Percentiles rank a stretch among this genome's conserved stretches.
Conservation (phyloP, 1,140 invertebrate species). For the Cydia strobilella region DNA sequence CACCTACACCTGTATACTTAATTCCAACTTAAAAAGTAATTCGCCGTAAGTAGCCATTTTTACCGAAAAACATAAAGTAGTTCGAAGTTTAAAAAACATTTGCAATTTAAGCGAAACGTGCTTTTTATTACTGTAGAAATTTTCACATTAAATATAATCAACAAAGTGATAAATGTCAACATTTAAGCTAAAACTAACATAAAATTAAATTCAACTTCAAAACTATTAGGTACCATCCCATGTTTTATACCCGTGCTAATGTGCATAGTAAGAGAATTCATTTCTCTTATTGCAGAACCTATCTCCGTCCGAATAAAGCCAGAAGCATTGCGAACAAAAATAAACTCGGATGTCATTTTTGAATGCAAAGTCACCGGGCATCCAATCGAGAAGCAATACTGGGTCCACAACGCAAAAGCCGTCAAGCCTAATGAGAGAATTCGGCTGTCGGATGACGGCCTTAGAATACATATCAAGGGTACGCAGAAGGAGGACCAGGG, state of each 20-base stretch:
- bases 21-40: background rate
- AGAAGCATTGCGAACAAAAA: slow-evolving; percentile 88
- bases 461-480: slow-evolving; percentile 83
- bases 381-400: slow-evolving; percentile 89
- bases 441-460: slow-evolving; percentile 79
- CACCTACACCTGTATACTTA: background rate
- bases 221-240: slow-evolving; percentile 1
- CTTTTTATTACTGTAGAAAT: background rate
- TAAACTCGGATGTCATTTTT: slow-evolving; percentile 90
- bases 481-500: slow-evolving; percentile 90
- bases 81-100: background rate
- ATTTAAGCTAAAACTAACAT: slow-evolving; percentile 30
- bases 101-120: background rate
- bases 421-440: slow-evolving; percentile 81
- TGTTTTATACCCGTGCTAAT: slow-evolving; percentile 8
- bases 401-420: slow-evolving; percentile 91
- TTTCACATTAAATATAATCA: background rate
- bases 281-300: slow-evolving; percentile 80
- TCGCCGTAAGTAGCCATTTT: background rate
- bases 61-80: background rate
- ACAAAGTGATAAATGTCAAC: background rate
- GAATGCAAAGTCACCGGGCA: slow-evolving; percentile 92
- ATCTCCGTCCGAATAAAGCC: slow-evolving; percentile 87
- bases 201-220: slow-evolving; percentile 27
- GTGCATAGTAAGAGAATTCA: slow-evolving; percentile 28